A percentile compares a stretch with the other conserved stretches of the same genome.
Conservation (phyloP, 23 tunicate species). For the Styela plicata region DNA sequence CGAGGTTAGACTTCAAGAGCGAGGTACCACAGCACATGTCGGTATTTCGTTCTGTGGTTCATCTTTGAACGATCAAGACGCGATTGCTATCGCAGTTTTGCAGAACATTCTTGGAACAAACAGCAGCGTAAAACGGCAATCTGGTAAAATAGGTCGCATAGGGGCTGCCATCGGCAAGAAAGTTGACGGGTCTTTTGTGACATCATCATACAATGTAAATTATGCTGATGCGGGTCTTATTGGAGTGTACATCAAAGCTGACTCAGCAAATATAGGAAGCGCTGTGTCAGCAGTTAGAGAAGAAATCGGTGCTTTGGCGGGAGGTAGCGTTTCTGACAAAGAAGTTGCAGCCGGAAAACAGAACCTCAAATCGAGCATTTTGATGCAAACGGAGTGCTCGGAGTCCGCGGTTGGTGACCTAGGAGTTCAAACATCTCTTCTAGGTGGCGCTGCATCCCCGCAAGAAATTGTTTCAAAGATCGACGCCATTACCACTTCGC, state of each 20-base stretch:
- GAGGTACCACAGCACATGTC: conserved; percentile 33
- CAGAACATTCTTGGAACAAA: conserved; percentile 45
- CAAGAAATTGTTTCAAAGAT: conserved; percentile 23
- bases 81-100: conserved; percentile 55
- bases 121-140: conserved; percentile 46
- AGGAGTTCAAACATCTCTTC: conserved; percentile 61
- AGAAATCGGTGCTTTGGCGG: conserved; percentile 42
- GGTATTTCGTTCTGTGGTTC: conserved; percentile 65
- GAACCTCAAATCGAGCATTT: conserved; percentile 15
- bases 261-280: conserved; percentile 11
- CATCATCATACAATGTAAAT: conserved; percentile 57
- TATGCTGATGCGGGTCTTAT: conserved; percentile 80
- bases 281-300: conserved; percentile 37
- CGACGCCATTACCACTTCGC: conserved; percentile 33
- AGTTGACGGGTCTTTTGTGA: conserved; percentile 29
- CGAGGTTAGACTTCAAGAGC: conserved; percentile 44
- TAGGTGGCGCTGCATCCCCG: conserved; percentile 28
- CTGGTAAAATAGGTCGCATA: conserved; percentile 49
- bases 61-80: conserved; percentile 49
- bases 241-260: conserved; percentile 52
- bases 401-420: conserved; percentile 23
- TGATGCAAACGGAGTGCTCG: conserved; percentile 44
- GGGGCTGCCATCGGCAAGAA: conserved; percentile 40
- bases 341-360: conserved; percentile 46
- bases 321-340: conserved; percentile 16